Evolutionary conservation across 2,113 vertebrate genomes (phyloP).

Genomic region (Malurus alboscapulatus): DNA sequence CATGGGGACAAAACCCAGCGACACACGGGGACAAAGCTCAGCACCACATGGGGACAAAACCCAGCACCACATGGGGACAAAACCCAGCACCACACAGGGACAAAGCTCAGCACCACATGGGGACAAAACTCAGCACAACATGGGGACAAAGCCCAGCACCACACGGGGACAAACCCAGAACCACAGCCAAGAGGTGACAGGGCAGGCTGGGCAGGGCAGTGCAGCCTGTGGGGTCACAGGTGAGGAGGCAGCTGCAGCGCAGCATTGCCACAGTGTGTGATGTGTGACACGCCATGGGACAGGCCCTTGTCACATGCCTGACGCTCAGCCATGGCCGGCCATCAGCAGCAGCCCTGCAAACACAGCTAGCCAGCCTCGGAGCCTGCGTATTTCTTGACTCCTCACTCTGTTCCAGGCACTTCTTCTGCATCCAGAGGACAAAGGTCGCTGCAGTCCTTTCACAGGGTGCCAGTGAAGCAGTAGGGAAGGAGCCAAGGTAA

Average conservation of each 20-base stretch:
- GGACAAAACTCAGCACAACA: neutral
- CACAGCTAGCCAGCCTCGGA: neutral
- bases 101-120: neutral
- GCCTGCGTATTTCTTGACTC: neutral
- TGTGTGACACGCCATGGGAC: neutral
- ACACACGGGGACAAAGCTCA: too few relatives aligned
- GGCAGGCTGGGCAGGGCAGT: neutral
- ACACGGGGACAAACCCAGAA: neutral
- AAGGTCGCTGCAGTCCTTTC: neutral
- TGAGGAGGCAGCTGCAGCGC: neutral
- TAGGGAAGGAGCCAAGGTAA: neutral
- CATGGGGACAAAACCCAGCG: too few relatives aligned
- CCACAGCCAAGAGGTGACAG: neutral
- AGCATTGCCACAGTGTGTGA: neutral
- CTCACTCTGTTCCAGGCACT: neutral
- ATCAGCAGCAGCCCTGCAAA: neutral
- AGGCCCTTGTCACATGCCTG: accelerated
- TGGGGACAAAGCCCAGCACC: neutral
- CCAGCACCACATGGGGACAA: neutral
- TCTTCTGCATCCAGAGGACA: neutral
- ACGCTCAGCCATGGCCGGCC: neutral
- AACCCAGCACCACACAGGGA: neutral
- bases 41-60: neutral
- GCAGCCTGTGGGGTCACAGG: neutral
- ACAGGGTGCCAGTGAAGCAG: neutral